A percentile compares a stretch with the other conserved stretches of the same genome.
These are phyloP conservation scores for Catagonus wagneri DNA, from an alignment of 2,113 vertebrate species.

Conservation along the genomic window DNA sequence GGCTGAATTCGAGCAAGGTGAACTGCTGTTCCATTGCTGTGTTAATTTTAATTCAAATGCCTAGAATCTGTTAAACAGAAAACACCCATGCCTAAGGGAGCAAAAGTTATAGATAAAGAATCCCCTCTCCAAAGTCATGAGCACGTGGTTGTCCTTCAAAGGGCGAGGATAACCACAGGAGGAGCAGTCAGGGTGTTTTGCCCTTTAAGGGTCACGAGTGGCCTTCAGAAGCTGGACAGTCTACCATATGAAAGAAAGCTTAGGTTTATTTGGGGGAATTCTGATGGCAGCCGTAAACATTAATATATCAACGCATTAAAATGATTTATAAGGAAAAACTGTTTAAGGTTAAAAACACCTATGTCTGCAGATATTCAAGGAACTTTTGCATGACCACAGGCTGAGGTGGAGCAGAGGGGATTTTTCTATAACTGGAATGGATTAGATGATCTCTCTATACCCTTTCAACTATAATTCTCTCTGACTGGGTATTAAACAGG, in stretches of 20 bases:
- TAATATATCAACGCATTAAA: background rate
- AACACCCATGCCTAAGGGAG: background rate
- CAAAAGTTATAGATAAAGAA: background rate
- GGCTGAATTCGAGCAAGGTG: background rate
- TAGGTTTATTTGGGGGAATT: background rate
- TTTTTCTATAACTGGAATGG: background rate
- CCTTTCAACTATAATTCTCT: background rate
- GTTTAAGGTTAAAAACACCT: background rate
- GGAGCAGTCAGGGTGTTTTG: background rate
- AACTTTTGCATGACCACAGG: background rate
- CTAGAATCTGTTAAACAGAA: background rate
- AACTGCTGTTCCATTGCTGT: background rate
- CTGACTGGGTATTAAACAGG: background rate
- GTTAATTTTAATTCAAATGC: background rate
- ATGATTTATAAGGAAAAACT: background rate
- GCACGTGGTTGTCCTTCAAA: background rate
- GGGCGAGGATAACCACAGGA: background rate
- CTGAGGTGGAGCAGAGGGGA: background rate
- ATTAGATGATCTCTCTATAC: background rate
- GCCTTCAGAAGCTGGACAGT: background rate
- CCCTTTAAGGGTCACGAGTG: background rate
- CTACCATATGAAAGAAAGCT: background rate
- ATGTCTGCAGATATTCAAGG: background rate
- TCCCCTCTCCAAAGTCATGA: background rate
- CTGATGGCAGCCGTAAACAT: background rate